Conservation (phyloP, 2,797 vertebrate species). For the Gallinago stenura region DNA sequence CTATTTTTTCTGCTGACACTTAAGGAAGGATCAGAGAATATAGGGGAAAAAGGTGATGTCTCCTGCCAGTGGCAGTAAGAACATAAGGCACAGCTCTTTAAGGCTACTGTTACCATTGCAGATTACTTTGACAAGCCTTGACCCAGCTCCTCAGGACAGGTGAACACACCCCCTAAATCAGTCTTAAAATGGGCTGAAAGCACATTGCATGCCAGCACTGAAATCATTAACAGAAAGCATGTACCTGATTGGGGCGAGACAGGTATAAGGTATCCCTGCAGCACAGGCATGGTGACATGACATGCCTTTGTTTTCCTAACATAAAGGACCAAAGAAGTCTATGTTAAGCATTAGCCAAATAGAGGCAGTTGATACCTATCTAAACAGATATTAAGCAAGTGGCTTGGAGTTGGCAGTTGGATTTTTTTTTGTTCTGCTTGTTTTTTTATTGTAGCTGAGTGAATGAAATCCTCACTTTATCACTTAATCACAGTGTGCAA, state of each 20-base stretch:
- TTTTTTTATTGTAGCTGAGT: neutral
- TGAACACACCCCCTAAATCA: neutral
- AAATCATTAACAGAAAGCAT: constrained; percentile 11
- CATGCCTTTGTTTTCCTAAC: constrained; percentile 18
- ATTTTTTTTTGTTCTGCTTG: neutral
- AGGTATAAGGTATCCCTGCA: neutral
- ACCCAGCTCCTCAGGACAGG: neutral
- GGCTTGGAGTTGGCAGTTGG: neutral
- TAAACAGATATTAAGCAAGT: neutral
- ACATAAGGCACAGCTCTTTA: neutral
- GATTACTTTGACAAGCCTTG: neutral
- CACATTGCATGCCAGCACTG: neutral
- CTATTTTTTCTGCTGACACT: neutral
- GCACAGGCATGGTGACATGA: constrained; percentile 25
- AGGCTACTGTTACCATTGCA: neutral
- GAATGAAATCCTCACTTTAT: neutral
- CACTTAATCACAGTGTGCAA: neutral
- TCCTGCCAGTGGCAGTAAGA: neutral
- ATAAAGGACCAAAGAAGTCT: neutral
- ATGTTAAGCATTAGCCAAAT: constrained; percentile 4
- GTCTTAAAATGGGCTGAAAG: neutral
- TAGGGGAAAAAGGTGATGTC: neutral
- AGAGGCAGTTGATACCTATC: constrained; percentile 1
- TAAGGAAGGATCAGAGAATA: neutral
- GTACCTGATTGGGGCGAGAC: neutral